A percentile compares a stretch with the other conserved stretches of the same genome.
These are phyloP conservation scores for Pandion haliaetus DNA, from an alignment of 2,113 vertebrate genomes.

Conservation along the genomic window DNA sequence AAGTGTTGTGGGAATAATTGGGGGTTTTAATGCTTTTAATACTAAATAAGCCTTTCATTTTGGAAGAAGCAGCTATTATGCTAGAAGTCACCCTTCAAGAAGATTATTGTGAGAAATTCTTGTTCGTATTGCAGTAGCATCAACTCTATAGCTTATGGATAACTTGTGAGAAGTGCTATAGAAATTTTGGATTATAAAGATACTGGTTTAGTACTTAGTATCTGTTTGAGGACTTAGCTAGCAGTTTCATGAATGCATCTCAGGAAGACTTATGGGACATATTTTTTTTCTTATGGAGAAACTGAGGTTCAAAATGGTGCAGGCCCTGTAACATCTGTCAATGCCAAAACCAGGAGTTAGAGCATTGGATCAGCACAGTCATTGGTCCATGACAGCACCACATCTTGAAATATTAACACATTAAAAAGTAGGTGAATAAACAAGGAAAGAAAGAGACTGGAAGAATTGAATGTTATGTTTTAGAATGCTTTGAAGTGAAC, in stretches of 20 bases:
- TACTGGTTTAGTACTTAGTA: neutral
- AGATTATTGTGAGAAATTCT: neutral
- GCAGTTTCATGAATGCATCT: neutral
- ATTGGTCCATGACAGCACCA: neutral
- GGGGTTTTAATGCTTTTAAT: neutral
- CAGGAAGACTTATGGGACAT: neutral
- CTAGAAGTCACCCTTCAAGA: neutral
- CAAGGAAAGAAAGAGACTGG: neutral
- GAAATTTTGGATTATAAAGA: neutral
- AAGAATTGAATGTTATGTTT: neutral
- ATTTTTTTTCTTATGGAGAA: neutral
- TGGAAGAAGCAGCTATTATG: neutral
- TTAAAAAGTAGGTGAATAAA: neutral
- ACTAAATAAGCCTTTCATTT: neutral
- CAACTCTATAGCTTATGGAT: neutral
- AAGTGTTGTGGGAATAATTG: neutral
- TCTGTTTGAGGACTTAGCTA: neutral
- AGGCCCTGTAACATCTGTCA: neutral
- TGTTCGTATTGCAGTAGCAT: neutral
- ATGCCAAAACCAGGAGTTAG: neutral
- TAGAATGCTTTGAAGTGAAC: neutral
- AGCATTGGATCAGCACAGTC: neutral
- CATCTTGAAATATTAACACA: neutral
- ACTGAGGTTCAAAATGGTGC: neutral
- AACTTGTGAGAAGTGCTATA: neutral